phyloP scores from a whole-genome alignment of 2,113 vertebrate genomes.

The Triplophysa siluroides region DNA sequence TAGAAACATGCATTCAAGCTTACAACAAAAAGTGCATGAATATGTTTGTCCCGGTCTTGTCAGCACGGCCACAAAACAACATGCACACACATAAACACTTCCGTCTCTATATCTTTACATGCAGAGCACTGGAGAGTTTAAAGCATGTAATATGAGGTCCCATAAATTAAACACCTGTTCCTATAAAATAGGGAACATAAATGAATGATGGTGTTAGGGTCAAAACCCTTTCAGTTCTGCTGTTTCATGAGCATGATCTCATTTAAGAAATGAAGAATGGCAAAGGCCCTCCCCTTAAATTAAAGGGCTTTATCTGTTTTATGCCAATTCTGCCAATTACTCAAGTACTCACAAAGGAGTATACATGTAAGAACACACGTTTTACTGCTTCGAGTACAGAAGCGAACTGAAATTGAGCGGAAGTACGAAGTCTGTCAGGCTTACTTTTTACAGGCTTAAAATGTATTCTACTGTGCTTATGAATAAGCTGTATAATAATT shows the following conservation, averaged over 20 bases:
- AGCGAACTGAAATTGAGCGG: too few relatives aligned
- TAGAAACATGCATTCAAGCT: neutral
- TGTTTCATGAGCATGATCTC: neutral
- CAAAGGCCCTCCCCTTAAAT: neutral
- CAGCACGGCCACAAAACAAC: conserved; percentile 11
- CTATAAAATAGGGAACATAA: neutral
- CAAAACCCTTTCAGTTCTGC: conserved; percentile 13
- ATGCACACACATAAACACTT: neutral
- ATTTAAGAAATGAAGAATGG: conserved; percentile 15
- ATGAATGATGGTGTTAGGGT: neutral
- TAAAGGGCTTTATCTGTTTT: neutral
- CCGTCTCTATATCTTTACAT: conserved; percentile 1
- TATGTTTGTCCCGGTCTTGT: conserved; percentile 6
- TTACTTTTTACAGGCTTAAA: neutral
- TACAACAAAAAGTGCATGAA: conserved; percentile 15
- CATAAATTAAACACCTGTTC: conserved; percentile 2
- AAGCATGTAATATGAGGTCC: neutral
- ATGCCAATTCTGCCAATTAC: neutral
- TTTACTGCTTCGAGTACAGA: too few relatives aligned
- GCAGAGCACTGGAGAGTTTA: neutral
- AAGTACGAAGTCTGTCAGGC: too few relatives aligned
- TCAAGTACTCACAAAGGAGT: neutral
- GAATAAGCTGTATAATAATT: neutral
- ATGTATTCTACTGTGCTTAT: too few relatives aligned
- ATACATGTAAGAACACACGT: neutral